Percentiles rank a stretch among this genome's conserved stretches.
Evolutionary conservation across 2,797 vertebrate genomes (phyloP).

Genomic region (Cetoscarus ocellatus): DNA sequence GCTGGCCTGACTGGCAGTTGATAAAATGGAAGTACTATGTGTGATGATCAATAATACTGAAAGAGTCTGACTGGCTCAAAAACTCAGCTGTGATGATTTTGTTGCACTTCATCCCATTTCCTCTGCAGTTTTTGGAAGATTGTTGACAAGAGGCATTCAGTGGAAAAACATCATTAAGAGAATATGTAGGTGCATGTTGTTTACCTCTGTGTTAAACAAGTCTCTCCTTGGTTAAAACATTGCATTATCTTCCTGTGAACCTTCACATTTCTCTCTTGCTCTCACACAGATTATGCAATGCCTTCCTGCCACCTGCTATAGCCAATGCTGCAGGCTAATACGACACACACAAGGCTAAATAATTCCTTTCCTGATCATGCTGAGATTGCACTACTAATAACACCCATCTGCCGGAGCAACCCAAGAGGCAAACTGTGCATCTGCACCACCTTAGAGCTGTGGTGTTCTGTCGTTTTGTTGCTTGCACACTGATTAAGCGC

Average conservation of each 20-base stretch:
- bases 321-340: slow-evolving; percentile 47
- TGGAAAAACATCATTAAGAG: slow-evolving; percentile 13
- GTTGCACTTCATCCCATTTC: not conserved
- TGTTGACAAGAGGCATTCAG: not conserved
- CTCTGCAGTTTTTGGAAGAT: not conserved
- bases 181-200: not conserved
- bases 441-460: slow-evolving; percentile 23
- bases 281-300: slow-evolving; percentile 41
- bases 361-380: slow-evolving; percentile 31
- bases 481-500: slow-evolving; percentile 14
- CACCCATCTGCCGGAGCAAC: slow-evolving; percentile 42
- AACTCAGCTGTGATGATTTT: not conserved
- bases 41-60: not conserved
- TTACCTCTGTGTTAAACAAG: slow-evolving; percentile 6
- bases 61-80: not conserved
- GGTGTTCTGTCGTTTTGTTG: slow-evolving; percentile 10
- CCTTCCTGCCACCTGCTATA: slow-evolving; percentile 52
- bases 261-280: slow-evolving; percentile 31
- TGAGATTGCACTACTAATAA: slow-evolving; percentile 47
- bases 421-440: slow-evolving; percentile 10
- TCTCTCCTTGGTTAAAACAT: not conserved
- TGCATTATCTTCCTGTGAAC: slow-evolving; percentile 12
- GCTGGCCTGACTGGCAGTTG: too few relatives aligned
- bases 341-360: slow-evolving; percentile 43
- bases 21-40: too few relatives aligned